A percentile compares a stretch with the other conserved stretches of the same genome.
These are phyloP conservation scores for Eubasilissa splendida DNA, from an alignment of 2,888 invertebrate species.

Conservation along the genomic window DNA sequence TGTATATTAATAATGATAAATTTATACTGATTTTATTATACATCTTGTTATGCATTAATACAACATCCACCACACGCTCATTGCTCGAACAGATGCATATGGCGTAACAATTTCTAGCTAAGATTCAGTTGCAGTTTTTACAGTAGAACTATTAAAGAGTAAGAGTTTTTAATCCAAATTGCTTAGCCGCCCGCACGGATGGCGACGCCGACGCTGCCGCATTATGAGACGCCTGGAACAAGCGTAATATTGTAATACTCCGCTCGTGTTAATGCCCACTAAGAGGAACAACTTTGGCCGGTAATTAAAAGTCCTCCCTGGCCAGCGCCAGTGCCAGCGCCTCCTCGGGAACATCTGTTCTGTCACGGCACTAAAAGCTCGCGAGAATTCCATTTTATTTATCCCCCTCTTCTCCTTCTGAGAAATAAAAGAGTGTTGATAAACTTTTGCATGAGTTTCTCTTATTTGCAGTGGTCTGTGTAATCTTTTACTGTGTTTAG, in stretches of 20 bases:
- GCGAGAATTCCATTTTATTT: slow-evolving; percentile 17
- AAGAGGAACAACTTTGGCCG: slow-evolving; percentile 26
- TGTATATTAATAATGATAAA: too few species aligned
- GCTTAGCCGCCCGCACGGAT: not conserved
- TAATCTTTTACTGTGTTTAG: not conserved
- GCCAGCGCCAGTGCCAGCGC: not conserved
- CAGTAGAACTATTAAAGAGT: not conserved
- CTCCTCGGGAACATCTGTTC: slow-evolving; percentile 32
- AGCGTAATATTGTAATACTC: slow-evolving; percentile 36
- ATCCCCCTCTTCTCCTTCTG: slow-evolving; percentile 6
- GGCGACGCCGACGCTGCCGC: not conserved
- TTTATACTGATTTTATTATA: too few species aligned
- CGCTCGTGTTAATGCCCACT: slow-evolving; percentile 32
- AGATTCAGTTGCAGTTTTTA: not conserved
- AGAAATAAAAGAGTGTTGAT: slow-evolving; percentile 28
- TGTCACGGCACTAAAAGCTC: slow-evolving; percentile 38
- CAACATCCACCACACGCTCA: too few species aligned
- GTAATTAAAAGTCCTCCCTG: slow-evolving; percentile 38
- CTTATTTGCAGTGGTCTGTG: slow-evolving; percentile 5
- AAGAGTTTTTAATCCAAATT: slow-evolving; percentile 5
- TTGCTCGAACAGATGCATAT: too few species aligned
- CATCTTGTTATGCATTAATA: too few species aligned
- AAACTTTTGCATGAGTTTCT: slow-evolving; percentile 17
- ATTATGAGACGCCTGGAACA: slow-evolving; percentile 24
- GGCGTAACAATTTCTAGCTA: too few species aligned